Evolutionary conservation across 2,113 vertebrate species (phyloP).

Genomic region (Meleagris gallopavo): DNA sequence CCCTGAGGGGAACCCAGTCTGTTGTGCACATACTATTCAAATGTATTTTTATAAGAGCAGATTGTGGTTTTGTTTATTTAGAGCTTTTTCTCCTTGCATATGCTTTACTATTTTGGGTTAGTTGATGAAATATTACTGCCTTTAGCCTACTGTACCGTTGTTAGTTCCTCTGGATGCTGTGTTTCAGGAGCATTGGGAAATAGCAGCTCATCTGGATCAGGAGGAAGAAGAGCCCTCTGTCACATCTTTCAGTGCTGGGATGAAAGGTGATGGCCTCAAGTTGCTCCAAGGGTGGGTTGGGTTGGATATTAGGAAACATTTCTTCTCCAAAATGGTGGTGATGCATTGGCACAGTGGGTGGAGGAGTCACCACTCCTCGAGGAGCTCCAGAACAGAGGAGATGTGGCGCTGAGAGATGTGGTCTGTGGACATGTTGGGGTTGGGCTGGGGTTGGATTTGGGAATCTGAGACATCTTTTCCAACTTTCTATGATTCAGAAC

Average conservation of each 20-base stretch:
- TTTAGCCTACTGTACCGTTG: conserved; percentile 13
- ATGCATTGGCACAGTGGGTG: no score
- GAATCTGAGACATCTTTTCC: no score
- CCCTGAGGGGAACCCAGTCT: conserved; percentile 71
- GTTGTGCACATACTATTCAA: conserved; percentile 36
- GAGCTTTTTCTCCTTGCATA: conserved; percentile 60
- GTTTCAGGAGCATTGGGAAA: not conserved
- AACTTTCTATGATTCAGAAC: not conserved
- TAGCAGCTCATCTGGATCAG: not conserved
- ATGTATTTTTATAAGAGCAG: conserved; percentile 63
- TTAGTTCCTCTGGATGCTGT: not conserved
- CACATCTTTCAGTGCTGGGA: not conserved
- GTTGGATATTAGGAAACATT: no score
- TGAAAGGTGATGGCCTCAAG: no score
- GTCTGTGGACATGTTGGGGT: no score
- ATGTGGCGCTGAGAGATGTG: no score
- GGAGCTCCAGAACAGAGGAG: no score
- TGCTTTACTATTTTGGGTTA: conserved; percentile 66
- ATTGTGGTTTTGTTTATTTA: conserved; percentile 73
- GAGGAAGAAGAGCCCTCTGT: not conserved
- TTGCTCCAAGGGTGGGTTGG: no score
- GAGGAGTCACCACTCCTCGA: no score
- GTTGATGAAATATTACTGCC: conserved; percentile 28
- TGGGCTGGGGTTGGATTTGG: no score
- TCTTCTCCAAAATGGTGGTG: no score